Evolutionary conservation across 2,888 invertebrate genomes (phyloP), one percentile per base, ranked within the genome.

Genomic region (Caenorhabditis zanzibari): DNA sequence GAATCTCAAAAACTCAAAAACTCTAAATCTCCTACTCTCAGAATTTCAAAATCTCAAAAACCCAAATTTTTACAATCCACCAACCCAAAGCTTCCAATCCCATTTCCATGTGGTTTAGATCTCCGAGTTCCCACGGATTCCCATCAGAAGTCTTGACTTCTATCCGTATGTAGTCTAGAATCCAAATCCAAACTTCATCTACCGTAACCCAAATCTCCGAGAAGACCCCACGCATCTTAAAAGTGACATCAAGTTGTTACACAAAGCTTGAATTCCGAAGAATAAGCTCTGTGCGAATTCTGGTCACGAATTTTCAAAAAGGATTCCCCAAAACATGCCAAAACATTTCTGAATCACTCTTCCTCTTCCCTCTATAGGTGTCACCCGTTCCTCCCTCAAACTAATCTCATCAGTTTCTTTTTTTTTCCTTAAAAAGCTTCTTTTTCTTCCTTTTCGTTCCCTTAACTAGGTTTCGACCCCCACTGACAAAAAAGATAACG

Each of bases 341-440:
- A 63, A 63, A 47, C 63, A 63, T 63, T 63, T 63, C 35, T 61
- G 58, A 28, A 32, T 54, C 54, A 58, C 16, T 26, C 54, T 26
- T 14, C 26, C 24, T 14, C 14, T 26, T 26, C 38, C 12, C 2
- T 12, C 38, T 26, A 16, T 54, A 54, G 54, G 54, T 54, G 54
- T 26, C 58, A 32, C 58, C 28, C 58, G 58, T 58, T 58, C 58
- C n/a, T n/a, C n/a, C 32, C n/a, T 32, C 28, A 24, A 14, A 28
- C 58, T 58, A 58, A 58, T 58, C 58, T 58, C 58, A 58, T 58
- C 49, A 49, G 49, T 49, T 22, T 19, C 49, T 49, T 19, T 58
- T n/a, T 10, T 12, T 14, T 16, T 14, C 22, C 28, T 28, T 32
- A 58, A 58, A 58, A 58, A 58, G 58, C 58, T 26, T 58, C 58